phyloP scores from a whole-genome alignment of 2,797 vertebrate species.

The Lepidocolaptes lacrymiger region DNA sequence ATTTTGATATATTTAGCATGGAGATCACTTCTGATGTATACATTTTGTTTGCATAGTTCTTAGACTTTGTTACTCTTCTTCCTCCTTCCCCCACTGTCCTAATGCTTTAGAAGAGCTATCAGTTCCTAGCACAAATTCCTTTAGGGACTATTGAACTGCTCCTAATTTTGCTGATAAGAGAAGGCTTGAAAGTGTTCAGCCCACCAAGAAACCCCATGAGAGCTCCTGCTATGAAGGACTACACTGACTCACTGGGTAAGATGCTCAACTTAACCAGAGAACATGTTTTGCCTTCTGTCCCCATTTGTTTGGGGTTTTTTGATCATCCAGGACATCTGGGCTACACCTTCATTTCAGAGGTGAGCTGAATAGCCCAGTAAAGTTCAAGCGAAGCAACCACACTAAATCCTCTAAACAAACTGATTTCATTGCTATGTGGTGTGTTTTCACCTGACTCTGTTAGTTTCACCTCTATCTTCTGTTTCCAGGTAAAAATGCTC shows the following conservation, averaged over 20 bases:
- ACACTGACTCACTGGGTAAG: rapidly evolving
- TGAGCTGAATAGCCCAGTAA: rapidly evolving
- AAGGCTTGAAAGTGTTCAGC: not conserved
- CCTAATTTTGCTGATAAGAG: not conserved
- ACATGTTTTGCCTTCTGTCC: not conserved
- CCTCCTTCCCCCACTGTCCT: not conserved
- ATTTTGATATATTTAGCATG: not conserved
- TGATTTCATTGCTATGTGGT: not conserved
- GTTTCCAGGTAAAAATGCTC: not conserved
- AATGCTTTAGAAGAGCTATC: not conserved
- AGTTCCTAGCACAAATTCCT: not conserved
- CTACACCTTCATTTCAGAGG: not conserved
- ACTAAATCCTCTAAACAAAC: not conserved
- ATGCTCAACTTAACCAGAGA: not conserved
- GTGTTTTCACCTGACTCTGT: not conserved
- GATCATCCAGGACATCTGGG: not conserved
- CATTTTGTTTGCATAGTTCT: not conserved
- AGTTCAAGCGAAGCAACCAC: not conserved
- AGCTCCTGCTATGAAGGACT: not conserved
- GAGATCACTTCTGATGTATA: not conserved
- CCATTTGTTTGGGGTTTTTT: not conserved
- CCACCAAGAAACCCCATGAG: not conserved
- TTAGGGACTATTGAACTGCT: not conserved
- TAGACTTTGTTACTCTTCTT: not conserved
- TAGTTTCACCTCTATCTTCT: not conserved